Percentiles rank a stretch among this genome's conserved stretches.
phyloP scores from a whole-genome alignment of 2,113 vertebrate species.

The Poecilia latipinna region DNA sequence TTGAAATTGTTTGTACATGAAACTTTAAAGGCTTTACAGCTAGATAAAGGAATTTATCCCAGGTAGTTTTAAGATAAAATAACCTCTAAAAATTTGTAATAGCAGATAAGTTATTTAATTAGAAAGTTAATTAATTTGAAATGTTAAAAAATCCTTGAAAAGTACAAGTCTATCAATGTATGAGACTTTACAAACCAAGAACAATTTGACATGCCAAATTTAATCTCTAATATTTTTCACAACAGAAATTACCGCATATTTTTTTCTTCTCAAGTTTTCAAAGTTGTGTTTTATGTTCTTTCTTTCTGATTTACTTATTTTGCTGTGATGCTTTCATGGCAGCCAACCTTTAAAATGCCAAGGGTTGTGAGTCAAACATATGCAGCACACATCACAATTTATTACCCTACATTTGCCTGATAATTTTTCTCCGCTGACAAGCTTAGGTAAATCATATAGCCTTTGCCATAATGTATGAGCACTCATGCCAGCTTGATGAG shows the following conservation, averaged over 20 bases:
- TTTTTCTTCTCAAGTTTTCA: constrained; percentile 54
- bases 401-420: constrained; percentile 91
- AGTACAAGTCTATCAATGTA: not conserved
- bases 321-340: constrained; percentile 83
- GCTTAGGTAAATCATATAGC: constrained; percentile 90
- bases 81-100: not conserved
- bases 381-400: constrained; percentile 92
- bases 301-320: constrained; percentile 46
- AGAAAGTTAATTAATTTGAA: not conserved
- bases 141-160: not conserved
- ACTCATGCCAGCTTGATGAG: constrained; percentile 76
- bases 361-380: constrained; percentile 94
- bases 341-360: constrained; percentile 90
- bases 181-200: not conserved
- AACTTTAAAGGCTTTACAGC: no score
- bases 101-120: not conserved
- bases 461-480: constrained; percentile 90
- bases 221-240: not conserved
- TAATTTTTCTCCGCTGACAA: constrained; percentile 95
- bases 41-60: not conserved
- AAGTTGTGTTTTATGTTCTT: constrained; percentile 43
- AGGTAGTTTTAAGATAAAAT: not conserved
- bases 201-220: not conserved
- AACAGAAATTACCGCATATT: constrained; percentile 34
- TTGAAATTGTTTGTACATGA: no score